Percentiles rank a stretch among this genome's conserved stretches.
Evolutionary conservation across 2,888 invertebrate species (phyloP).

Genomic region (Caenorhabditis sp.): DNA sequence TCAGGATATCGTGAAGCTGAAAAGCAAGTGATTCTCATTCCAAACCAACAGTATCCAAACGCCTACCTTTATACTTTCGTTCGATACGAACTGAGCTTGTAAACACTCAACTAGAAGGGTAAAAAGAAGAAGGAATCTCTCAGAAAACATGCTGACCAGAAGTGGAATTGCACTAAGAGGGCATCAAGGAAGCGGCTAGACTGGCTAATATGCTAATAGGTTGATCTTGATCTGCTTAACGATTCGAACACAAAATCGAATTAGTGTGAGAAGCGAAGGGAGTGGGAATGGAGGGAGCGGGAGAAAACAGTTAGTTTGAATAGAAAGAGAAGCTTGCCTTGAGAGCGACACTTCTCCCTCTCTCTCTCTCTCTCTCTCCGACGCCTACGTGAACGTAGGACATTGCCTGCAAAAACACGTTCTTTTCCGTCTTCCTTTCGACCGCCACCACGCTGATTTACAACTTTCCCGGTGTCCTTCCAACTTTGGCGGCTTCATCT

Average conservation of each 20-base stretch:
- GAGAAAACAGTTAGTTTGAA: conserved; percentile 34
- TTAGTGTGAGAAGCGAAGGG: conserved; percentile 22
- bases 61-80: conserved; percentile 46
- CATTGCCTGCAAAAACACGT: too few relatives aligned
- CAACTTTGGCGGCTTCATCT: conserved; percentile 27
- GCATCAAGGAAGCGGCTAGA: conserved; percentile 8
- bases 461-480: conserved; percentile 49
- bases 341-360: conserved; percentile 25
- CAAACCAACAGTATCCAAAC: conserved; percentile 9
- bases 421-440: conserved; percentile 31
- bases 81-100: conserved; percentile 36
- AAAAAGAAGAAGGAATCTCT: neutral
- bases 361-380: neutral
- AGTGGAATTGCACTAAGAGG: conserved; percentile 25
- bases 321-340: conserved; percentile 37
- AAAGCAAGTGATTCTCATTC: conserved; percentile 5
- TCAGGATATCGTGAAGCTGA: conserved; percentile 60
- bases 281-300: too few relatives aligned
- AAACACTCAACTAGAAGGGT: neutral
- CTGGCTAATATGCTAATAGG: conserved; percentile 37
- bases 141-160: conserved; percentile 17
- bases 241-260: conserved; percentile 19
- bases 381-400: conserved; percentile 19
- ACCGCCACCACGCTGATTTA: conserved; percentile 33
- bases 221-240: conserved; percentile 26